Base-by-base conservation (phyloP, 2,888 invertebrate species). In the Dermolepida albohirtum region DNA sequence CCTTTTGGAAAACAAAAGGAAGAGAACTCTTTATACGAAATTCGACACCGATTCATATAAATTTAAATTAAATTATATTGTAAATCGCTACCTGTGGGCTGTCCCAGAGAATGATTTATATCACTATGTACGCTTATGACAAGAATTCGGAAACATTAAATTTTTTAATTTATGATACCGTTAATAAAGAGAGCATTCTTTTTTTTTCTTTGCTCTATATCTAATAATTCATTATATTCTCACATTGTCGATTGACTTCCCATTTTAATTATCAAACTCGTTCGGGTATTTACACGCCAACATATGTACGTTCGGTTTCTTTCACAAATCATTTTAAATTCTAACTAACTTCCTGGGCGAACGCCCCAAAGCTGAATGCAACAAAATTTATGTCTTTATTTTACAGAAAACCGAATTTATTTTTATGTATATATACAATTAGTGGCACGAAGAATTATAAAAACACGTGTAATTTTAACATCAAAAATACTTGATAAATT, bases 381-480 rank as follows among this genome's bases (percentile, higher is more conserved):
- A 51, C 51, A 10, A 51, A 51, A 51, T 51, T 51, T 51, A 51
- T 51, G 51, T 51, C 51, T 51, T 51, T 51, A 51, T 51, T 51
- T 51, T 51, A 27, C n/a, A 27, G 51, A 17, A 51, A 51, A 51
- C 29, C 51, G 51, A 51, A 27, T 29, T 51, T 29, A 29, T 51
- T 17, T 22, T 22, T 49, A 49, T 49, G 22, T n/a, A 49, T n/a
- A 17, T 17, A 29, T 51, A 29, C 51, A 51, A 51, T 51, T 51
- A 51, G 51, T 51, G 29, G n/a, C 51, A 51, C 29, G 51, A 51
- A 51, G 51, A 29, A 29, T 51, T 51, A 51, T 34, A 34, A 34
- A 34, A 51, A 51, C 29, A 51, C 29, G 29, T 51, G 51, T 51
- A 51, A 51, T 51, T 51, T 51, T 51, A 51, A 27, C 51, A 51